phyloP scores from a whole-genome alignment of 2,888 invertebrate species.

The Coelogynopora nodosa region DNA sequence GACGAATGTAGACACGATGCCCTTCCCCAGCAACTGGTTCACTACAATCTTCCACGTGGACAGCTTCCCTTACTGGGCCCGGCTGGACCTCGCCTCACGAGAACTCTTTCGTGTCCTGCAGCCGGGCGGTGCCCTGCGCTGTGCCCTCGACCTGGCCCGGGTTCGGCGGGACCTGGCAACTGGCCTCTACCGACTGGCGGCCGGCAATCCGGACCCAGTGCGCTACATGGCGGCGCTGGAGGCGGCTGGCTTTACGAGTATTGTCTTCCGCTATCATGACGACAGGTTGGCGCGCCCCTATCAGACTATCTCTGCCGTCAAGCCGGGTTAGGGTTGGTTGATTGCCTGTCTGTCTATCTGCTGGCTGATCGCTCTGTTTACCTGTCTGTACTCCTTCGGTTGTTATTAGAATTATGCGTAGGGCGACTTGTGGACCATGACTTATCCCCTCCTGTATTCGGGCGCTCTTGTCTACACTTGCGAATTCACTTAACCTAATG shows the following conservation, averaged over 20 bases:
- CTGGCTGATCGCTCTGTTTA: too few species aligned
- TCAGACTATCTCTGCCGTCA: not conserved
- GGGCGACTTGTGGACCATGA: too few species aligned
- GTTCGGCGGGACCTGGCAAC: conserved; percentile 41
- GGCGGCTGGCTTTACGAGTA: conserved; percentile 52
- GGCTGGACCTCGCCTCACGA: conserved; percentile 48
- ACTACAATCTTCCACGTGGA: conserved; percentile 55
- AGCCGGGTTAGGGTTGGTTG: not conserved
- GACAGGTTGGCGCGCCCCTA: not conserved
- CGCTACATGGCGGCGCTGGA: conserved; percentile 52
- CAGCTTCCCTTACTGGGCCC: conserved; percentile 56
- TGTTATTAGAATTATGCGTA: too few species aligned
- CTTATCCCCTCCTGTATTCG: too few species aligned
- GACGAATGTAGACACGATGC: conserved; percentile 50
- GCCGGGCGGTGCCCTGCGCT: conserved; percentile 52
- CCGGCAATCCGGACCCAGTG: conserved; percentile 49
- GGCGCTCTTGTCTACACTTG: too few species aligned
- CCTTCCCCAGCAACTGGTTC: conserved; percentile 51
- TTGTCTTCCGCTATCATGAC: conserved; percentile 41
- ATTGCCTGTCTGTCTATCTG: too few species aligned
- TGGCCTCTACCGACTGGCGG: not conserved
- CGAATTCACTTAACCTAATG: too few species aligned
- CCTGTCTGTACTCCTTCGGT: too few species aligned
- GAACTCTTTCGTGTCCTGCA: conserved; percentile 55
- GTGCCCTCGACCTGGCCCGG: conserved; percentile 49